Percentiles rank a stretch among this genome's conserved stretches.
Evolutionary conservation across 2,113 vertebrate genomes (phyloP).

Genomic region (Heterochromis multidens): DNA sequence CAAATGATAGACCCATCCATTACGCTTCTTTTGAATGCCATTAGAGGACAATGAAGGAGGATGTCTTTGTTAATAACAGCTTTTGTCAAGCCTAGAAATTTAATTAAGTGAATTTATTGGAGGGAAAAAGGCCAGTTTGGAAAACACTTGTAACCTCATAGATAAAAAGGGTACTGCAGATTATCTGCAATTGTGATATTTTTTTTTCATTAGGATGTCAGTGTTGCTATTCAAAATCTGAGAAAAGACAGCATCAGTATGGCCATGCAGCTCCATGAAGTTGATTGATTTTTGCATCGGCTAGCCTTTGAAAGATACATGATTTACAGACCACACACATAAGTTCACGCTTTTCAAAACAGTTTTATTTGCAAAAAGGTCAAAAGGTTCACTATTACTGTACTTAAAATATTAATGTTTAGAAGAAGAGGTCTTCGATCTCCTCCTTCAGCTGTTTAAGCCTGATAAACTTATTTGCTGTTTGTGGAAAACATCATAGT

Average conservation of each 20-base stretch:
- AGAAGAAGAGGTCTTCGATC: background rate
- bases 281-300: conserved; percentile 19
- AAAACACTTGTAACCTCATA: conserved; percentile 84
- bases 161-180: conserved; percentile 58
- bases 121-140: conserved; percentile 82
- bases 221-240: conserved; percentile 48
- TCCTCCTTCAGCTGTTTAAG: background rate
- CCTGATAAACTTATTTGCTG: background rate
- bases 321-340: background rate
- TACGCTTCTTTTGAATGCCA: conserved; percentile 92
- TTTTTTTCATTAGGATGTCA: conserved; percentile 45
- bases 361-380: background rate
- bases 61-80: conserved; percentile 90
- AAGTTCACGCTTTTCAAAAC: background rate
- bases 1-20: conserved; percentile 92
- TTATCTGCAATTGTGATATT: conserved; percentile 32
- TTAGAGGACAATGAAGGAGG: conserved; percentile 88
- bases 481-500: background rate
- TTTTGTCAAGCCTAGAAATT: conserved; percentile 90
- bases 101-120: conserved; percentile 96
- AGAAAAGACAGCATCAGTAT: conserved; percentile 25
- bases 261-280: background rate
- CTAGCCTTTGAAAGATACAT: background rate
- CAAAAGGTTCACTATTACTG: background rate
- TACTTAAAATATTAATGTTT: background rate